A percentile compares a stretch with the other conserved stretches of the same genome.
Evolutionary conservation across 2,797 vertebrate species (phyloP).

Genomic region (Notamacropus eugenii): DNA sequence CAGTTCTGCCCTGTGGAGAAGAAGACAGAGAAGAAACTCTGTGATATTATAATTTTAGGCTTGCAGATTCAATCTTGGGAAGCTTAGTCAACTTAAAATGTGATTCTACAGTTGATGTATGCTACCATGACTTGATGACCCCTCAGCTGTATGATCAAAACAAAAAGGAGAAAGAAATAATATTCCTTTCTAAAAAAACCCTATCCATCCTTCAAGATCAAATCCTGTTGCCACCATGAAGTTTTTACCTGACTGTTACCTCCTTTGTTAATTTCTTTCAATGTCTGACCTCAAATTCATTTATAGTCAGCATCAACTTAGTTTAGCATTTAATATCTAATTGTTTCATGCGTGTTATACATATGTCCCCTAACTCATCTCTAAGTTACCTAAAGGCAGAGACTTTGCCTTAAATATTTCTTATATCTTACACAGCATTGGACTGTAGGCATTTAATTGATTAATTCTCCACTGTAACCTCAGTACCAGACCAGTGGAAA

Average conservation of each 20-base stretch:
- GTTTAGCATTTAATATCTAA: neutral
- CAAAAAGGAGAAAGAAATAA: neutral
- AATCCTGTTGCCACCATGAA: neutral
- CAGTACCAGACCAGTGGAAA: neutral
- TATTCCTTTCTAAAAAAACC: neutral
- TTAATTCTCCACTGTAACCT: neutral
- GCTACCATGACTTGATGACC: neutral
- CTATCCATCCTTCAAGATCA: neutral
- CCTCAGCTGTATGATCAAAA: neutral
- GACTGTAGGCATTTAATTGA: neutral
- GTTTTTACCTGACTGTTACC: neutral
- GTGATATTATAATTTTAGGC: neutral
- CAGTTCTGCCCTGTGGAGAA: neutral
- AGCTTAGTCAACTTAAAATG: neutral
- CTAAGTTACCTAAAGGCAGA: neutral
- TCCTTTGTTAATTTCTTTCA: neutral
- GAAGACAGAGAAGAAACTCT: neutral
- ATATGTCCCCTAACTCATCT: neutral
- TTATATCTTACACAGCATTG: neutral
- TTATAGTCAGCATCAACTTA: neutral
- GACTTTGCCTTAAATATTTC: neutral
- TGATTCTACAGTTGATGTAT: neutral
- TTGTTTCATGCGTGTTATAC: neutral
- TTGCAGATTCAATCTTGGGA: neutral
- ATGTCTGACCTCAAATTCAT: neutral